phyloP scores from a whole-genome alignment of 2,888 invertebrate genomes.

The Eupithecia exiguata region DNA sequence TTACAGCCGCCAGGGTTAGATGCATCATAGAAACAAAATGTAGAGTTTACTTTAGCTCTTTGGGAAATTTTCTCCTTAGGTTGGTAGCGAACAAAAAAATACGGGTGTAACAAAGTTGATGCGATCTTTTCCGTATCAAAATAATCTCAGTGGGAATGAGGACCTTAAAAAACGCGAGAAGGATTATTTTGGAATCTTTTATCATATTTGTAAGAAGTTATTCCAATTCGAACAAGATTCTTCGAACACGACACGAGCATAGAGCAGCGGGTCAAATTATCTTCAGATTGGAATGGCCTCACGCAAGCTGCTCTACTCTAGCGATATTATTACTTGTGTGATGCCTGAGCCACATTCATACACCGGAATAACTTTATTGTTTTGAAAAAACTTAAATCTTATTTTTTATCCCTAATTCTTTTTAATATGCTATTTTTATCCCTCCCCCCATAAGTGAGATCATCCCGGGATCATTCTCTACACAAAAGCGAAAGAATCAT shows the following conservation, averaged over 20 bases:
- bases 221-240: conserved; percentile 29
- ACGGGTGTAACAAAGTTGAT: no score
- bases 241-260: conserved; percentile 17
- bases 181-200: not conserved
- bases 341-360: not conserved
- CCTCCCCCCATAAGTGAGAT: no score
- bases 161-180: not conserved
- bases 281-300: conserved; percentile 13
- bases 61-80: not conserved
- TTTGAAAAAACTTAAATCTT: no score
- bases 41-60: not conserved
- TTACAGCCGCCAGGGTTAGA: not conserved
- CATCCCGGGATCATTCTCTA: no score
- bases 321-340: not conserved
- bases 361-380: no score
- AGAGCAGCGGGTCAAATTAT: conserved; percentile 30
- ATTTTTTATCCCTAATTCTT: no score
- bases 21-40: not conserved
- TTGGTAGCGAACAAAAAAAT: not conserved
- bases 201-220: conserved; percentile 24
- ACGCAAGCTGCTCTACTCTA: conserved; percentile 7
- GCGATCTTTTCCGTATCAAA: not conserved
- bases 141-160: not conserved
- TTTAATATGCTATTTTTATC: no score
- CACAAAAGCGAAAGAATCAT: no score